Evolutionary conservation across 2,888 invertebrate genomes (phyloP), one percentile per base, ranked within the genome.

Genomic region (Microplitis manilae): DNA sequence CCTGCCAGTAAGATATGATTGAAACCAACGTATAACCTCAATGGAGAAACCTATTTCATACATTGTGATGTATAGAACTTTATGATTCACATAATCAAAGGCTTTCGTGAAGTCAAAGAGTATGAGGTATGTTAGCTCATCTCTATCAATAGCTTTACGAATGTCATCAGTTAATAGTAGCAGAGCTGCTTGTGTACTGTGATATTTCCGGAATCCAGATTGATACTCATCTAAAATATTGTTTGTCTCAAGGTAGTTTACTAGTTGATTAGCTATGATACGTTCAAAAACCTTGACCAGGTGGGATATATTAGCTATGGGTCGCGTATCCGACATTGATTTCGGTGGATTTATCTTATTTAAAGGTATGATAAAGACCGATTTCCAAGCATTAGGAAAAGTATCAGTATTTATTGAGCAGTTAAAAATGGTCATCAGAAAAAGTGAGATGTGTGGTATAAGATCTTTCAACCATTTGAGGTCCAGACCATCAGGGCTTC

Each of bases 321-420:
- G 80, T 81, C 80, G 79, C 73, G 79, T 75, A 73, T 75, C 72
- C 73, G 80, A 81, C 6, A 30, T 17, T 20, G 20, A 2, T 8
- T 6, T 30, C 6, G 65, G 65, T 15, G 9, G 15, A 20, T 17
- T 20, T 5, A 8, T 30, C 30, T 38, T 65, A 20, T 65, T 65
- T 30, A 65, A 20, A 15, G 65, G 65, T 9, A 38, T 65, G 30
- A 65, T 65, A 65, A 20, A 65, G 1, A 65, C 38, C 65, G 9
- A 20, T 30, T 65, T 65, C 65, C 20, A 65, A 2, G 30, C 20
- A 38, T 65, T 20, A 65, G 65, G 65, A 9, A 65, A 65, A 8
- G 4, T 1, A 20, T 20, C 65, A 38, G 20, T 20, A 9, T 20
- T 8, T 1, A 65, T 1, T 1, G 65, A 65, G 17, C 9, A 9